phyloP scores from a whole-genome alignment of 2,888 invertebrate genomes.

The Polydrusus pterygomalis region DNA sequence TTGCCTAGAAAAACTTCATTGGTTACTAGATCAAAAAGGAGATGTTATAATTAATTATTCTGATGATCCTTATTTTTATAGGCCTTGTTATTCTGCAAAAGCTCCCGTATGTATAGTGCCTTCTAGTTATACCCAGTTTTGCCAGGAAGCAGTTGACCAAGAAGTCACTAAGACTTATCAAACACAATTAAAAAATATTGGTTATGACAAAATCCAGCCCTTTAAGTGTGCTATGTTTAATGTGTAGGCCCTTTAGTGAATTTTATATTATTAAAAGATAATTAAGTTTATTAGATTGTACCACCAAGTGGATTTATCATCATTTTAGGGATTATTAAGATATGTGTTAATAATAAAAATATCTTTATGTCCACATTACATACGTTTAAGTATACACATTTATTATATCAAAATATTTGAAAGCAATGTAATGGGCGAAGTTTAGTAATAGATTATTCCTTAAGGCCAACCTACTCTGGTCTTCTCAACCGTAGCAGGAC shows the following conservation, averaged over 20 bases:
- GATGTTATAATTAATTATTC: background rate
- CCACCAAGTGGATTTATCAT: too few relatives aligned
- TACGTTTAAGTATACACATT: too few relatives aligned
- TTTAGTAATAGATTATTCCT: too few relatives aligned
- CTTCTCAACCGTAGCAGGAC: too few relatives aligned
- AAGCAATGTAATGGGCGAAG: too few relatives aligned
- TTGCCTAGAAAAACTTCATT: slow-evolving; percentile 1
- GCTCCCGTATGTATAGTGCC: slow-evolving; percentile 10
- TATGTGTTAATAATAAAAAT: too few relatives aligned
- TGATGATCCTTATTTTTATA: slow-evolving; percentile 6
- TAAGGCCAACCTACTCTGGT: too few relatives aligned
- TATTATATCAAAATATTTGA: too few relatives aligned
- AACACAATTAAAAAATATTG: background rate
- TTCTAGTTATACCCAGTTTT: background rate
- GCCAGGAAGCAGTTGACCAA: background rate
- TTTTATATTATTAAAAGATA: background rate
- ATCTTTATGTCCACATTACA: too few relatives aligned
- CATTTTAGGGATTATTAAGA: too few relatives aligned
- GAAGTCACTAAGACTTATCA: background rate
- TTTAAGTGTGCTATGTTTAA: slow-evolving; percentile 14
- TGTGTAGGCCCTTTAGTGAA: slow-evolving; percentile 15
- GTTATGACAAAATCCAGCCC: slow-evolving; percentile 1
- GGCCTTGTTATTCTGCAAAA: slow-evolving; percentile 8
- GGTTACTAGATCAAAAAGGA: slow-evolving; percentile 1
- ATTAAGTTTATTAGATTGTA: too few relatives aligned